Evolutionary conservation across 2,797 vertebrate species (phyloP).

Genomic region (Ispidina picta): DNA sequence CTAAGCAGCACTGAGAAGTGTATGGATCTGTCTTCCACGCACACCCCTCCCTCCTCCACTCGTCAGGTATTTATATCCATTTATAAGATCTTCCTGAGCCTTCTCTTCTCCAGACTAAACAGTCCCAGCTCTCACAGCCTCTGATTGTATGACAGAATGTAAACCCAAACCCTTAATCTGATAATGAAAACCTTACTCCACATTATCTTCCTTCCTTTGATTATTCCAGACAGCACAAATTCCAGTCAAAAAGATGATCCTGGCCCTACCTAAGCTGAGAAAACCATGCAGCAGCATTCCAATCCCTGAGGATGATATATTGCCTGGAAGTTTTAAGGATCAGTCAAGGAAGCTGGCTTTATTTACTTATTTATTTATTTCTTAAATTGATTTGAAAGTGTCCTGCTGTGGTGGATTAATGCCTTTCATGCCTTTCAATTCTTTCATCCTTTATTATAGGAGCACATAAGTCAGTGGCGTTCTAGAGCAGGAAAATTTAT

Average conservation of each 20-base stretch:
- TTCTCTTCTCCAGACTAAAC: no score
- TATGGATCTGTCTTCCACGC: background rate
- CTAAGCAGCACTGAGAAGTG: background rate
- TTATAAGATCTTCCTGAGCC: background rate
- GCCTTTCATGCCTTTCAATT: background rate
- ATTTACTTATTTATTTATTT: background rate
- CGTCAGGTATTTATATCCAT: background rate
- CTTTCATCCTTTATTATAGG: background rate
- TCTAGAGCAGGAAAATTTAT: background rate
- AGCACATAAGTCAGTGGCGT: background rate
- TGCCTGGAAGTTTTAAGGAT: background rate
- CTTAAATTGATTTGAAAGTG: background rate
- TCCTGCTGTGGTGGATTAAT: background rate
- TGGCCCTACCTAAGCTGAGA: conserved; percentile 49
- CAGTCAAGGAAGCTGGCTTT: background rate
- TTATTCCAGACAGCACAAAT: conserved; percentile 72
- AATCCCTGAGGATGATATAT: background rate
- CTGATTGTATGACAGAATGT: no score
- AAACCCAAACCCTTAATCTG: background rate
- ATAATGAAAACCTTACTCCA: conserved; percentile 70
- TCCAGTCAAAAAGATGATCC: conserved; percentile 59
- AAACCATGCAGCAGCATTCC: conserved; percentile 21
- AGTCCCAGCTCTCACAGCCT: no score
- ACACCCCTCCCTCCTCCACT: no score
- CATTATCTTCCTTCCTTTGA: conserved; percentile 40